Evolutionary conservation across 2,113 vertebrate species (phyloP), one percentile per base, ranked within the genome.

Genomic region (Eira barbara): DNA sequence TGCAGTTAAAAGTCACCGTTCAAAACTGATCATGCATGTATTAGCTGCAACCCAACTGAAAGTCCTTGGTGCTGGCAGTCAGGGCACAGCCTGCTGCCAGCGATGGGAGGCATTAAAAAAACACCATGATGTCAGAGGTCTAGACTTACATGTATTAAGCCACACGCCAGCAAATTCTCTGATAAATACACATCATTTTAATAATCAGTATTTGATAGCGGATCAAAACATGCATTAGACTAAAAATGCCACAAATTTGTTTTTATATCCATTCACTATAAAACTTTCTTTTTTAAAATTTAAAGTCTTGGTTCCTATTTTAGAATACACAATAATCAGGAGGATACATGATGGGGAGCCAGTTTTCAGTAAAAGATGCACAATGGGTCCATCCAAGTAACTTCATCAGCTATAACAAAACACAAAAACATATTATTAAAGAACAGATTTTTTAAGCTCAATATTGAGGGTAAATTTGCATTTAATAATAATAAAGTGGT

Each of bases 271-370:
- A 96, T 96, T 95, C 97, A 98, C 94, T 98, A 98, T 97, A 99
- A 99, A 98, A 99, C 55, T 78, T 96, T 83, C 84, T 80, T 95
- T 92, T 96, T 96, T 52, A 83, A 97, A 97, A 98, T 98, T 97
- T 95, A 81, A 98, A 88, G 25, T 93, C 80, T 97, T 94, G 95
- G 94, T 85, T 86, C 57, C 47, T 76, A 97, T 97, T 98, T 98
- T 99, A 99, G 98, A 99, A 99, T 23, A 99, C 99, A 27, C 99
- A 99, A 96, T 99, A 99, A 96, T 99, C 99, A 52, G 99, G 98
- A 39, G 99, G 99, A 98, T 99, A 99, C 99, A 99, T 99, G 98
- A 99, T 99, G 65, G 99, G 99, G 67, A 99, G 99, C 99, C 99
- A 99, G 92, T 99, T 99, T 98, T 99, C 99, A 84, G 99, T 99